phyloP scores from a whole-genome alignment of 2,888 invertebrate genomes.

The Kuschelorhynchus macadamiae region DNA sequence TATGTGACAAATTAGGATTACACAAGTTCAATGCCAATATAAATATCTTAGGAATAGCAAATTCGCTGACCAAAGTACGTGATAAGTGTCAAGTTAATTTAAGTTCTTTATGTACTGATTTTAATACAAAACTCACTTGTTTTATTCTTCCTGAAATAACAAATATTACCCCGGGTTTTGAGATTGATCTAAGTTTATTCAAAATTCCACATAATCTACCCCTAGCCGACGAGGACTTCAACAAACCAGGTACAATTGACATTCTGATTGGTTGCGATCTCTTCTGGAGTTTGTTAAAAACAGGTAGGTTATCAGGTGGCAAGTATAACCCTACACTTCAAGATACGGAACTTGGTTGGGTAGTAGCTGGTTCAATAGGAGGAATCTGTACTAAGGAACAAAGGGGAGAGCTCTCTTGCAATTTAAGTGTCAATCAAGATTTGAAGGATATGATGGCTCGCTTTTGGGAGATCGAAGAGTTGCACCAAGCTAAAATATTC shows the following conservation, averaged over 20 bases:
- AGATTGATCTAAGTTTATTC: neutral
- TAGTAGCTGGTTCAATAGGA: conserved; percentile 11
- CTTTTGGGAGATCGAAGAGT: conserved; percentile 53
- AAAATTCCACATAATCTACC: conserved; percentile 2
- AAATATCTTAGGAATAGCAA: neutral
- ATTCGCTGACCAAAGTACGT: neutral
- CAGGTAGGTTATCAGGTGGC: conserved; percentile 3
- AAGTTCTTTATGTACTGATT: conserved; percentile 2
- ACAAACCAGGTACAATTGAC: conserved; percentile 5
- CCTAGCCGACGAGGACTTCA: conserved; percentile 12
- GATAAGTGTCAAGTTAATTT: neutral
- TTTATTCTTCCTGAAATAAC: conserved; percentile 2
- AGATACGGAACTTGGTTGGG: conserved; percentile 3
- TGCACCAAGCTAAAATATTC: no score
- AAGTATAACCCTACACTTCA: conserved; percentile 5
- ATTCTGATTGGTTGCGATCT: conserved; percentile 7
- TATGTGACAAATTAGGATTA: no score
- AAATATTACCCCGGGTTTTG: conserved; percentile 10
- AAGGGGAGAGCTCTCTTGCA: neutral
- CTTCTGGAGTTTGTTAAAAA: conserved; percentile 5
- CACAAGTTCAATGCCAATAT: neutral
- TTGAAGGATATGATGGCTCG: conserved; percentile 14
- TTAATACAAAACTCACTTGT: no score
- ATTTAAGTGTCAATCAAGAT: conserved; percentile 8
- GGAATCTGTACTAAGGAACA: neutral